These are phyloP conservation scores for Melanotaenia maccullochi DNA, from an alignment of 2,797 vertebrate species.

Conservation along the genomic window DNA sequence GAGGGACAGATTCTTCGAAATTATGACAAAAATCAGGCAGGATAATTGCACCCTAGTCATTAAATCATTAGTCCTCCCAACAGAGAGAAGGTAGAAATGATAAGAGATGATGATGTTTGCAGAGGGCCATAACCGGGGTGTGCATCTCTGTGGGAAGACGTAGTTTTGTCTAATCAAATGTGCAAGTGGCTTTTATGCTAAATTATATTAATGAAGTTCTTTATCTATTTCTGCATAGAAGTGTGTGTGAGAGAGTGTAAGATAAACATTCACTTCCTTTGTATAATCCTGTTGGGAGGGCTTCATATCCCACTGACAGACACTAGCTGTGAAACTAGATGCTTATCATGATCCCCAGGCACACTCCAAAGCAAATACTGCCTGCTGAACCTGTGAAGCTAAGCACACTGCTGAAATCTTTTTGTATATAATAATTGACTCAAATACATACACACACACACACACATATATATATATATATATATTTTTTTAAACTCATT, in stretches of 20 bases:
- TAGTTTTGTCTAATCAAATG: conserved; percentile 51
- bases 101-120: conserved; percentile 50
- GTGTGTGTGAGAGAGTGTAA: conserved; percentile 46
- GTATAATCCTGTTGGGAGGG: conserved; percentile 72
- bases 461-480: too few species aligned
- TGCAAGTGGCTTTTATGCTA: conserved; percentile 49
- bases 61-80: conserved; percentile 67
- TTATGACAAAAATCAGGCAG: conserved; percentile 53
- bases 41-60: conserved; percentile 53
- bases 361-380: conserved; percentile 67
- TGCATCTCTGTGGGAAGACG: conserved; percentile 26
- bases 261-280: conserved; percentile 78
- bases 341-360: conserved; percentile 68
- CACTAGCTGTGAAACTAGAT: conserved; percentile 76
- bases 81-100: conserved; percentile 51
- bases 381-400: conserved; percentile 44
- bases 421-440: conserved; percentile 20
- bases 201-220: conserved; percentile 66
- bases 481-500: conserved; percentile 15
- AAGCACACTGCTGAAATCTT: conserved; percentile 11
- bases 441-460: too few species aligned
- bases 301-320: conserved; percentile 75
- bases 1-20: conserved; percentile 16
- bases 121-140: conserved; percentile 24
- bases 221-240: conserved; percentile 42